These are phyloP conservation scores for Forbesichthys papilliferus DNA, from an alignment of 2,113 vertebrate genomes.

Conservation along the genomic window DNA sequence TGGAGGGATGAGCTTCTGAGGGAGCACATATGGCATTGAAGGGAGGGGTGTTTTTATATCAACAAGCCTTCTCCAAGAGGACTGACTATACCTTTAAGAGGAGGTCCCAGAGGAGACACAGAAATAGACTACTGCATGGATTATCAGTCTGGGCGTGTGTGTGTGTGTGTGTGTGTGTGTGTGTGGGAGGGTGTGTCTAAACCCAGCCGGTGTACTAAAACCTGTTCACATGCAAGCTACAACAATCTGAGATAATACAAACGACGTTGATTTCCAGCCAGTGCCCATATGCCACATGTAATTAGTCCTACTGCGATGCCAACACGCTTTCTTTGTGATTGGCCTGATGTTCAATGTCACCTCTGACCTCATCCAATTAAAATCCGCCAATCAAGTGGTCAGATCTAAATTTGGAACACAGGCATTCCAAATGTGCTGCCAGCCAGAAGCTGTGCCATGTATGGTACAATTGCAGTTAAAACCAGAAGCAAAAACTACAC, in stretches of 20 bases:
- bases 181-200: slow-evolving; percentile 6
- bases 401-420: slow-evolving; percentile 44
- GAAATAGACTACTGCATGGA: neutral
- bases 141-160: neutral
- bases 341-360: slow-evolving; percentile 39
- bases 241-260: neutral
- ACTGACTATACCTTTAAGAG: no score
- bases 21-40: no score
- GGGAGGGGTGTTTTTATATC: no score
- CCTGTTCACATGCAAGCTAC: slow-evolving; percentile 18
- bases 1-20: no score
- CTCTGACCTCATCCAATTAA: slow-evolving; percentile 60
- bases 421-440: slow-evolving; percentile 44
- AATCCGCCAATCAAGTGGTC: slow-evolving; percentile 41
- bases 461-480: slow-evolving; percentile 34
- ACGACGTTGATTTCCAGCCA: slow-evolving; percentile 14
- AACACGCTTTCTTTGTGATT: slow-evolving; percentile 33
- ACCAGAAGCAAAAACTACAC: slow-evolving; percentile 14
- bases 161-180: slow-evolving; percentile 13
- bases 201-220: neutral
- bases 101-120: no score
- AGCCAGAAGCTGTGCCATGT: slow-evolving; percentile 39
- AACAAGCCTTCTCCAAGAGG: no score
- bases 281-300: slow-evolving; percentile 57
- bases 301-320: slow-evolving; percentile 48